Evolutionary conservation across 2,888 invertebrate genomes (phyloP), one percentile per base, ranked within the genome.

Genomic region (Colletes collaris): DNA sequence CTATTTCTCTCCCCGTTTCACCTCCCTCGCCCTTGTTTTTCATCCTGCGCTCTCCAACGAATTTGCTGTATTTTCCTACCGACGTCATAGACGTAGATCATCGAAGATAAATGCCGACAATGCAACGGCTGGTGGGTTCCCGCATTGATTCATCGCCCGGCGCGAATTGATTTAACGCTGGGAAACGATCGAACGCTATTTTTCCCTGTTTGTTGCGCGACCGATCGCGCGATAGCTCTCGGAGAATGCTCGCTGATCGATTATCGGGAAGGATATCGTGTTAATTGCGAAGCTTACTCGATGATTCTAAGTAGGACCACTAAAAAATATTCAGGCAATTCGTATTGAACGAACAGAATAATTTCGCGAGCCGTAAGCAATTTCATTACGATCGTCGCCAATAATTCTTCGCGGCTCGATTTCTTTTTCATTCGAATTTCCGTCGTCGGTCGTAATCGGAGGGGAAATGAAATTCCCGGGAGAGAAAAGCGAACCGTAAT

Each of bases 141-240:
- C 46, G 44, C 62, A 40, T 66, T 75, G 76, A 82, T 79, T 65
- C 73, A 73, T 82, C 70, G 60, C 59, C 8, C 46, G 37, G 7
- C 52, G 78, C 59, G 67, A 73, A 73, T 82, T 76, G 83, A 76
- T 83, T 76, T 60, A 67, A 37, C 74, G 69, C 56, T 40, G 40
- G n/a, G 62, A 40, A 65, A 46, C 58, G 27, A 27, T 27, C 52
- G 52, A 16, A n/a, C n/a, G 7, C 16, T 5, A 6, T 63, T 75
- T 58, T 46, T 68, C 50, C 27, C 10, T 66, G 37, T 27, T 16
- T 11, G 3, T 16, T 7, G 40, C 16, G 5, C 37, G 8, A 0
- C 27, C 10, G 27, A 19, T 53, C 16, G 53, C 16, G 53, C 53
- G 6, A 53, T 53, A 19, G 19, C 53, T 53, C 16, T 5, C 16